Percentiles rank a stretch among this genome's conserved stretches.
These are phyloP conservation scores for Chymomyza costata DNA, from an alignment of 1,140 invertebrate species.

Conservation along the genomic window DNA sequence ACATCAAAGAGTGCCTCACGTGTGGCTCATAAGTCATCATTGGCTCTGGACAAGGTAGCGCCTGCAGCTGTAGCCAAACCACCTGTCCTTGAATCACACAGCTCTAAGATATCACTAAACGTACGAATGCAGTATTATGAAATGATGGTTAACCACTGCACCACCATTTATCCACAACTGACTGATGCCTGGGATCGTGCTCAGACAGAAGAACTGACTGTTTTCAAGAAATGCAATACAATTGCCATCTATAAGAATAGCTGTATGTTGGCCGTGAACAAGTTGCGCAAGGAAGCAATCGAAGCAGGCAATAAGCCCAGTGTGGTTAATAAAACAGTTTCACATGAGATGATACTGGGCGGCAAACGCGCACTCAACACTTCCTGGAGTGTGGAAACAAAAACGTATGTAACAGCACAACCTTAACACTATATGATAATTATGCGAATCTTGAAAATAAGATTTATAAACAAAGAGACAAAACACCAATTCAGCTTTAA, in stretches of 20 bases:
- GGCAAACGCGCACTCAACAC: constrained; percentile 79
- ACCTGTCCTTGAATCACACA: constrained; percentile 81
- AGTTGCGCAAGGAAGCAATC: constrained; percentile 82
- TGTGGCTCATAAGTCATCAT: constrained; percentile 79
- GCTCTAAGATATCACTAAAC: constrained; percentile 88
- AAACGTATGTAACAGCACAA: constrained; percentile 62
- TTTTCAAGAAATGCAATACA: constrained; percentile 86
- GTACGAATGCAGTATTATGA: constrained; percentile 90
- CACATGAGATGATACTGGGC: constrained; percentile 81
- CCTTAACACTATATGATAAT: too few relatives aligned
- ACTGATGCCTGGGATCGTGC: constrained; percentile 84
- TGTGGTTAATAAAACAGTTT: constrained; percentile 75
- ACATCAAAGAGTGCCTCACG: constrained; percentile 82
- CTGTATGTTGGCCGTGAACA: constrained; percentile 86
- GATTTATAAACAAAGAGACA: too few relatives aligned
- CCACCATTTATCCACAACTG: constrained; percentile 83
- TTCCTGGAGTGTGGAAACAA: constrained; percentile 83
- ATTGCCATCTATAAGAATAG: constrained; percentile 90
- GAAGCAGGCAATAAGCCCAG: constrained; percentile 67
- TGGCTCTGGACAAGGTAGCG: constrained; percentile 40
- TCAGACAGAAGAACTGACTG: constrained; percentile 85
- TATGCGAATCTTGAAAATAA: too few relatives aligned
- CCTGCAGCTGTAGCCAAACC: constrained; percentile 72
- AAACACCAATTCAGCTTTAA: too few relatives aligned
- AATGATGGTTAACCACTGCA: constrained; percentile 89